Conservation (phyloP, 2,113 vertebrate species). For the Notothenia rossii region DNA sequence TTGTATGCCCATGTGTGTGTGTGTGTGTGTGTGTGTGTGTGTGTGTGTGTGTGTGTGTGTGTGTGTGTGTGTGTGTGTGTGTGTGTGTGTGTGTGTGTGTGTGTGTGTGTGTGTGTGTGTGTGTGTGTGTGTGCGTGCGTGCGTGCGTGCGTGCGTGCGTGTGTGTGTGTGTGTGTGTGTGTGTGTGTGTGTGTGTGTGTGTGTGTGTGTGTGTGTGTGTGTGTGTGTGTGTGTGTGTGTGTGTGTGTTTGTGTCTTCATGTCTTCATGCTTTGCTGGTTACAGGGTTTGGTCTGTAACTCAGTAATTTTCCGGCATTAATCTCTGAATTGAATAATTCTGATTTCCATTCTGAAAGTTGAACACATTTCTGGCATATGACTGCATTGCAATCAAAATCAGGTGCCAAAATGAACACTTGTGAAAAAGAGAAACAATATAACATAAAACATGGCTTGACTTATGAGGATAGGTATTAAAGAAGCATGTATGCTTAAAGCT, state of each 20-base stretch:
- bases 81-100: too few relatives aligned
- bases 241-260: not conserved
- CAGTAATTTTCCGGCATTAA: too few relatives aligned
- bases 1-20: not conserved
- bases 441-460: not conserved
- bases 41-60: not conserved
- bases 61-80: too few relatives aligned
- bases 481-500: not conserved
- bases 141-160: not conserved
- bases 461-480: not conserved
- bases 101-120: too few relatives aligned
- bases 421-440: not conserved
- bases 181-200: not conserved
- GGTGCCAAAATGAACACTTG: not conserved
- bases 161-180: not conserved
- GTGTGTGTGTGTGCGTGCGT: too few relatives aligned
- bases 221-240: too few relatives aligned
- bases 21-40: too few relatives aligned
- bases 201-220: slow-evolving; percentile 4
- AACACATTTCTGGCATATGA: too few relatives aligned
- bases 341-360: too few relatives aligned
- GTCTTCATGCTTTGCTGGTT: slow-evolving; percentile 1
- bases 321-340: too few relatives aligned
- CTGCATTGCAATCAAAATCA: not conserved
- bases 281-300: not conserved